A percentile compares a stretch with the other conserved stretches of the same genome.
Evolutionary conservation across 2,797 vertebrate genomes (phyloP).

Genomic region (Sebastes cheni): DNA sequence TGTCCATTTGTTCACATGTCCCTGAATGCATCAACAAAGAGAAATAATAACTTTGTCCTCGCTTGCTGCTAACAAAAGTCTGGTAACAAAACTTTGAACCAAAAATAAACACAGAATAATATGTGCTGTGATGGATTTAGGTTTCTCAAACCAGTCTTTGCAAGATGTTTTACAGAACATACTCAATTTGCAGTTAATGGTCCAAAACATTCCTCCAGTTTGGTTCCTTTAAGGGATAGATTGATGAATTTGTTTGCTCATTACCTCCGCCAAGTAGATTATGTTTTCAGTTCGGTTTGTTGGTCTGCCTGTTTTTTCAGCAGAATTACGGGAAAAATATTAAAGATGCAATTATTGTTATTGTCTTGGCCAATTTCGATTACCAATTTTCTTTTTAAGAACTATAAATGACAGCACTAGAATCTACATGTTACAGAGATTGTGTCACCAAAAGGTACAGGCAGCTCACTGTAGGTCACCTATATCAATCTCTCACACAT

Average conservation of each 20-base stretch:
- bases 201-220: background rate
- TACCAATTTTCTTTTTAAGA: too few relatives aligned
- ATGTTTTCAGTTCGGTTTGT: background rate
- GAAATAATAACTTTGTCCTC: background rate
- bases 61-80: background rate
- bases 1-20: background rate
- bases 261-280: background rate
- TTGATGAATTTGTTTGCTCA: background rate
- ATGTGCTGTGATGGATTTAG: background rate
- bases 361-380: accelerated
- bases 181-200: slow-evolving; percentile 14
- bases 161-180: background rate
- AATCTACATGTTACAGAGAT: too few relatives aligned
- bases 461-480: too few relatives aligned
- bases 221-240: background rate
- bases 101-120: background rate
- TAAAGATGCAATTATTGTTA: accelerated
- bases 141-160: background rate
- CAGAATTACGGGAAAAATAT: too few relatives aligned
- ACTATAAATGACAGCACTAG: too few relatives aligned
- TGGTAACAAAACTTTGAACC: background rate
- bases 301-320: too few relatives aligned
- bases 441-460: too few relatives aligned
- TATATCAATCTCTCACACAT: too few relatives aligned
- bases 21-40: background rate